Conservation (phyloP, 2,888 invertebrate genomes). For the Spodoptera exigua region DNA sequence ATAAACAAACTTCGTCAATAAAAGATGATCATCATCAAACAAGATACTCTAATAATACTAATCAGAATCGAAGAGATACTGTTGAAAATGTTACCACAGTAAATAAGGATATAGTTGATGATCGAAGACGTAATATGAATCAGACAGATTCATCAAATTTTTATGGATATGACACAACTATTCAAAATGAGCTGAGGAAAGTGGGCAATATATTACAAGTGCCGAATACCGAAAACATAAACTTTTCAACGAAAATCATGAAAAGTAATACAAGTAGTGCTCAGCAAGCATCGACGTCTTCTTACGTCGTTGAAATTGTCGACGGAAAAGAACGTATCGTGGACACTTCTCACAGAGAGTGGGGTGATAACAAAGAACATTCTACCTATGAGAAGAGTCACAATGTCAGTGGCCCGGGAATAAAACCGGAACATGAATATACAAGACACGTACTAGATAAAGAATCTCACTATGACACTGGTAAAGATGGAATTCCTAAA, state of each 20-base stretch:
- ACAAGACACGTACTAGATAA: slow-evolving; percentile 87
- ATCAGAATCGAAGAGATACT: slow-evolving; percentile 43
- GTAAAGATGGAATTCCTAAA: slow-evolving; percentile 87
- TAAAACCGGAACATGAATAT: slow-evolving; percentile 89
- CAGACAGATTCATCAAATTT: slow-evolving; percentile 84
- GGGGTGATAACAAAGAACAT: slow-evolving; percentile 87
- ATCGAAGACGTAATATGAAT: slow-evolving; percentile 72
- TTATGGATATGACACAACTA: slow-evolving; percentile 83
- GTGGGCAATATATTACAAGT: slow-evolving; percentile 84
- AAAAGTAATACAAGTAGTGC: slow-evolving; percentile 89
- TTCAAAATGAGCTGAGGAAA: slow-evolving; percentile 82
- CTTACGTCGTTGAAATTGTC: slow-evolving; percentile 90
- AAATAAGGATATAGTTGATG: slow-evolving; percentile 64
- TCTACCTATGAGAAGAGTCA: slow-evolving; percentile 88
- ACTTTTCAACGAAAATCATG: slow-evolving; percentile 85
- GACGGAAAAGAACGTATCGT: slow-evolving; percentile 90
- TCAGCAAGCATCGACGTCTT: slow-evolving; percentile 90
- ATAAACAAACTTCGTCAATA: slow-evolving; percentile 39
- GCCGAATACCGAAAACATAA: slow-evolving; percentile 75
- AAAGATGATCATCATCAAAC: slow-evolving; percentile 36
- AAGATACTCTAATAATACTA: slow-evolving; percentile 33
- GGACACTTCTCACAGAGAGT: slow-evolving; percentile 89
- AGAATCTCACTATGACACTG: slow-evolving; percentile 89
- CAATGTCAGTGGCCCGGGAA: slow-evolving; percentile 87
- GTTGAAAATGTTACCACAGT: slow-evolving; percentile 51